These are phyloP conservation scores for Scophthalmus maximus DNA, from an alignment of 2,113 vertebrate genomes.

Conservation along the genomic window DNA sequence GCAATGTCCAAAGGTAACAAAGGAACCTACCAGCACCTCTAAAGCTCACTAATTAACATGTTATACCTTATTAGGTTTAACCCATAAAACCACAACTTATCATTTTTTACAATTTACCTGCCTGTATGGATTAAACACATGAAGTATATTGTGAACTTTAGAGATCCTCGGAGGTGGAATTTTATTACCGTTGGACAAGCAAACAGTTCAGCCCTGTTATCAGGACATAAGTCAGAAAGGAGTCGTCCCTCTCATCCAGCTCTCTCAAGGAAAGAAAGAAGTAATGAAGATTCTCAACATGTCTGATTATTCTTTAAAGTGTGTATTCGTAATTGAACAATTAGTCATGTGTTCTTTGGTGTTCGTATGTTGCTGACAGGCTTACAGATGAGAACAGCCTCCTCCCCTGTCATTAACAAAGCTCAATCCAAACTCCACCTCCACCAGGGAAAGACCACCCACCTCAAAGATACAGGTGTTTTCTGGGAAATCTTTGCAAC, in stretches of 20 bases:
- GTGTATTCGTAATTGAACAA: background rate
- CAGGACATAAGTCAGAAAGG: too few species aligned
- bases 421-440: constrained; percentile 75
- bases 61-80: too few species aligned
- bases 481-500: constrained; percentile 30
- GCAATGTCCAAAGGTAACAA: background rate
- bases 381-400: constrained; percentile 81
- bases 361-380: constrained; percentile 77
- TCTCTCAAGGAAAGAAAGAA: too few species aligned
- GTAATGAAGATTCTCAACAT: too few species aligned
- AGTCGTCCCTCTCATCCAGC: too few species aligned
- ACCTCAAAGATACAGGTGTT: constrained; percentile 81
- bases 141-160: too few species aligned
- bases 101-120: too few species aligned
- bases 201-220: background rate
- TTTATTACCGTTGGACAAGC: background rate
- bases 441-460: constrained; percentile 70
- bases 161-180: background rate
- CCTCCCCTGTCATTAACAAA: constrained; percentile 78
- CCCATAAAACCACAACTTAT: background rate
- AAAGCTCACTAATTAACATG: too few species aligned
- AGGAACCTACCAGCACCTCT: too few species aligned
- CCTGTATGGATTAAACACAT: too few species aligned
- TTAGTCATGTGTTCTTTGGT: constrained; percentile 36
- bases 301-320: background rate